Base-by-base conservation (phyloP, 2,888 invertebrate genomes). In the Halocaridina rubra region DNA sequence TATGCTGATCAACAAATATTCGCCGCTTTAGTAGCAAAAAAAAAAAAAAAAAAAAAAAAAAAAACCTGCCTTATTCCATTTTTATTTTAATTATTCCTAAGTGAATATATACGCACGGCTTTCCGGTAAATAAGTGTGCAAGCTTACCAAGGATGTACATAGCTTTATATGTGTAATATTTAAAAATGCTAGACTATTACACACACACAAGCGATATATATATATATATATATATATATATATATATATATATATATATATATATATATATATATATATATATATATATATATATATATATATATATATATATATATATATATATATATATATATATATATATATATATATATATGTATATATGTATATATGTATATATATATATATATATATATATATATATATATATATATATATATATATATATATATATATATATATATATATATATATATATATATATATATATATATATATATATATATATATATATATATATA, bases 401-500 rank as follows among this genome's bases (percentile, higher is more conserved):
- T 24, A 67, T 30, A 67, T 3, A 67, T 24, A 67, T 24, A 30
- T 30, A 30, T 30, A 30, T n/a, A n/a, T n/a, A 30, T 69, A 30
- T 69, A 69, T 32, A 69, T 32, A 32, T 32, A 69, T 69, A 69
- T 69, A 32, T 32, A 69, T 32, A 32, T 69, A 30, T 69, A 69
- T 69, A 67, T 67, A 67, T 67, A 67, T 67, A 27, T 69, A 30
- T 69, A 30, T 27, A 67, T 27, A 67, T 27, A 67, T 27, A 67
- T 27, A 67, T 27, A 67, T 27, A 67, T 27, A 67, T 67, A 69
- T 0, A 67, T 24, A 67, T 29, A 67, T 2, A 67, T 67, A 67
- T 67, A 67, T 67, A 67, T 67, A 67, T 29, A 67, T 29, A 67
- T 29, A 67, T 67, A 67, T 67, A 67, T 67, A 67, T 67, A 67